Conservation (phyloP, 2,113 vertebrate genomes). For the Oplegnathus fasciatus region DNA sequence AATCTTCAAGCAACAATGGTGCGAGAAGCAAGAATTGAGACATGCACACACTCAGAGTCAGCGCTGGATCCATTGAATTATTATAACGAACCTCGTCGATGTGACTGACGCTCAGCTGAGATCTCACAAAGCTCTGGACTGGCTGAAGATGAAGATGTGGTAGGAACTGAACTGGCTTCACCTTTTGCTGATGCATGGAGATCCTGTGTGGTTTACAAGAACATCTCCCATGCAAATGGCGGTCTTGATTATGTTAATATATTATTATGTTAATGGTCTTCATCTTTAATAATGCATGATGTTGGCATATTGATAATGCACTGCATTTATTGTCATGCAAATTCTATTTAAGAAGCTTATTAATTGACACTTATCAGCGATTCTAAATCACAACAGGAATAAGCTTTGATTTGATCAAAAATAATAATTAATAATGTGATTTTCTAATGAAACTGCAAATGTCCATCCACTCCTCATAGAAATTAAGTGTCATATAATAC, state of each 20-base stretch:
- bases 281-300: conserved; percentile 85
- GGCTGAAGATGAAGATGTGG: conserved; percentile 26
- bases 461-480: neutral
- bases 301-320: conserved; percentile 81
- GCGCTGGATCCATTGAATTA: neutral
- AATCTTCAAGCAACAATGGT: neutral
- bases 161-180: neutral
- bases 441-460: neutral
- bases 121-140: neutral
- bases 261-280: conserved; percentile 80
- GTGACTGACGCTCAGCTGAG: conserved; percentile 6
- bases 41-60: neutral
- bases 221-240: conserved; percentile 76
- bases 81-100: neutral
- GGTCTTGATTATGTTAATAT: conserved; percentile 82
- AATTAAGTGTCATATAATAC: neutral
- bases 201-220: conserved; percentile 54
- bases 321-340: conserved; percentile 78
- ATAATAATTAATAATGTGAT: neutral
- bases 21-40: neutral
- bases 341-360: conserved; percentile 55
- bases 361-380: conserved; percentile 70
- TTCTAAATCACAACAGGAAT: conserved; percentile 31
- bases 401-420: conserved; percentile 15
- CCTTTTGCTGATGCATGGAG: conserved; percentile 48